Conservation (phyloP, 30 jellyfish, hydroid and myxozoan species). For the Aurelia sp. region DNA sequence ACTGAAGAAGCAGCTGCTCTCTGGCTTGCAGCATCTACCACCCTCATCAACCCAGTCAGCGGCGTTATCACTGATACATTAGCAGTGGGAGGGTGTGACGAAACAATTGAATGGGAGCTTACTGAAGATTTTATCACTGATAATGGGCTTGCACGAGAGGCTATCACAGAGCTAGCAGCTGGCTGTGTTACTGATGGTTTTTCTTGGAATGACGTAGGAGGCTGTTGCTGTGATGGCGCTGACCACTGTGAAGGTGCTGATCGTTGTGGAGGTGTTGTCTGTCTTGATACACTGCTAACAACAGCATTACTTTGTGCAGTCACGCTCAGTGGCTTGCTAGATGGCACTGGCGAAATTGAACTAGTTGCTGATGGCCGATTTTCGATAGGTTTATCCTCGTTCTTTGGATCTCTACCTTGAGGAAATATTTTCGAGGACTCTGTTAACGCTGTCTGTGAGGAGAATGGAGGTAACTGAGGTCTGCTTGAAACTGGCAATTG, state of each 20-base stretch:
- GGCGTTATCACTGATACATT: conserved; percentile 42
- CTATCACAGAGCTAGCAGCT: neutral
- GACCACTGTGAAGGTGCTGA: neutral
- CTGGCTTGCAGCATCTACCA: conserved; percentile 37
- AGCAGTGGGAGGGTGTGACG: neutral
- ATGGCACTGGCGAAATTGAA: neutral
- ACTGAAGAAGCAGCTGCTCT: conserved; percentile 4
- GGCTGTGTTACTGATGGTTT: neutral
- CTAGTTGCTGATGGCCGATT: neutral
- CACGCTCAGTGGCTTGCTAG: neutral
- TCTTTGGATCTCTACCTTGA: neutral
- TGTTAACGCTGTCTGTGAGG: neutral
- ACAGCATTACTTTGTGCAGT: neutral
- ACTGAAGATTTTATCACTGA: conserved; percentile 43
- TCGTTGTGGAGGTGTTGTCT: neutral
- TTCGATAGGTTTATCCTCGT: neutral
- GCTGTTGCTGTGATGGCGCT: neutral
- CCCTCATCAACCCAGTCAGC: conserved; percentile 37
- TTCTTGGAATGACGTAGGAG: neutral
- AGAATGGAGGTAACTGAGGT: neutral
- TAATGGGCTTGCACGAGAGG: conserved; percentile 3
- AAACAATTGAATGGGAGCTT: conserved; percentile 4
- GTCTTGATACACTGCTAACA: neutral
- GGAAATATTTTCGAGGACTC: neutral
- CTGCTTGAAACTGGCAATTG: neutral